Percentiles rank a stretch among this genome's conserved stretches.
phyloP scores from a whole-genome alignment of 2,113 vertebrate genomes.

The Uropsilus gracilis region DNA sequence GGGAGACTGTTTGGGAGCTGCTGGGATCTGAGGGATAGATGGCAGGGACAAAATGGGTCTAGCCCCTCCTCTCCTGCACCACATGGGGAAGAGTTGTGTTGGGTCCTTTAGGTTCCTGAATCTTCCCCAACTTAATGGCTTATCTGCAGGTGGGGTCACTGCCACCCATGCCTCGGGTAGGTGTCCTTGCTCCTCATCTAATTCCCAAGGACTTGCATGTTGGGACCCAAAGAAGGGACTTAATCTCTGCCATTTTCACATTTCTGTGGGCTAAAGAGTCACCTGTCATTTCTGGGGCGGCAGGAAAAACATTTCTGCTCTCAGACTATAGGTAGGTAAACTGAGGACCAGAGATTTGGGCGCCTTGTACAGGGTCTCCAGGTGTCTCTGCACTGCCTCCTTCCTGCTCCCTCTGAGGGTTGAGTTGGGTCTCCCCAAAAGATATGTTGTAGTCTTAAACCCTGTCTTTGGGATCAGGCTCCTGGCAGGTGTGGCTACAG shows the following conservation, averaged over 20 bases:
- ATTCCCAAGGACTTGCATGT: background rate
- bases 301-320: background rate
- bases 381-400: background rate
- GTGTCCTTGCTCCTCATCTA: accelerated
- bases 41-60: accelerated
- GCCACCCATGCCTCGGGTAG: too few species aligned
- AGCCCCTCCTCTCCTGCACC: too few species aligned
- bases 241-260: too few species aligned
- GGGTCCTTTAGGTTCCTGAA: too few species aligned
- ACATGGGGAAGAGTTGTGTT: accelerated
- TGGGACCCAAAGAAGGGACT: background rate
- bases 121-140: background rate
- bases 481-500: too few species aligned
- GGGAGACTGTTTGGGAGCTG: accelerated
- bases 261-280: too few species aligned
- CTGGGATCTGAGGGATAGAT: accelerated
- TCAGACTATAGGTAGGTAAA: background rate
- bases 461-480: background rate
- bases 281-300: background rate
- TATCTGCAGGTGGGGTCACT: too few species aligned
- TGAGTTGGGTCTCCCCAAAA: background rate
- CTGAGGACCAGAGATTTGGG: background rate
- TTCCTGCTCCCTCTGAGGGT: background rate
- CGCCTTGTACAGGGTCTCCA: background rate
- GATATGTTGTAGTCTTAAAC: background rate